A percentile compares a stretch with the other conserved stretches of the same genome.
Evolutionary conservation across 37 sponge, comb jelly and placozoan species (phyloP).

Genomic region (Halichondria panicea): DNA sequence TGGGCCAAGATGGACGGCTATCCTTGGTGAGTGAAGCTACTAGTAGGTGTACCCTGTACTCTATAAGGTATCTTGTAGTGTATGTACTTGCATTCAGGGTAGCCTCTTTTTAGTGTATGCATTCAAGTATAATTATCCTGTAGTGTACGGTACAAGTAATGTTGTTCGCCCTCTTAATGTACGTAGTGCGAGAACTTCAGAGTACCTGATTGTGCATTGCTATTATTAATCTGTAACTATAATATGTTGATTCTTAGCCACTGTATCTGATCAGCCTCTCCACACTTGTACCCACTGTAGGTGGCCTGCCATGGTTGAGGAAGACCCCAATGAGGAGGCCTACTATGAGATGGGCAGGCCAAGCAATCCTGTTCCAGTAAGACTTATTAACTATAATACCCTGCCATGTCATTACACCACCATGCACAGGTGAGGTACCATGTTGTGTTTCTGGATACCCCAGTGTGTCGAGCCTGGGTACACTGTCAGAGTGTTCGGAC

Average conservation of each 20-base stretch:
- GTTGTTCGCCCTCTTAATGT: too few relatives aligned
- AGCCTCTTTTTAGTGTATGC: too few relatives aligned
- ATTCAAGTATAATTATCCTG: background rate
- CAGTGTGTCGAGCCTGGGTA: constrained; percentile 71
- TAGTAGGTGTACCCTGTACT: constrained; percentile 3
- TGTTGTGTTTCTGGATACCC: constrained; percentile 73
- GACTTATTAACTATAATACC: background rate
- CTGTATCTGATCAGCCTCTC: too few relatives aligned
- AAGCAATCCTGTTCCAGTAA: constrained; percentile 21
- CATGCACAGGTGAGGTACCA: constrained; percentile 61
- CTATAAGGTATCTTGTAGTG: too few relatives aligned
- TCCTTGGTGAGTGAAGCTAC: constrained; percentile 56
- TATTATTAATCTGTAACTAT: too few relatives aligned
- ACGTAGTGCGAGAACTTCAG: too few relatives aligned
- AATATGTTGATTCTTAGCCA: too few relatives aligned
- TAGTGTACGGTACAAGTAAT: background rate
- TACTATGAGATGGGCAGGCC: constrained; percentile 43
- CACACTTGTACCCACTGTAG: constrained; percentile 15
- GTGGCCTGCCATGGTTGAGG: constrained; percentile 85
- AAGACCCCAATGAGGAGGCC: constrained; percentile 60
- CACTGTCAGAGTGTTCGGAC: background rate
- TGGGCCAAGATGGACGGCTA: constrained; percentile 76
- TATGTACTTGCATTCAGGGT: too few relatives aligned
- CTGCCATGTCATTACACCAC: background rate
- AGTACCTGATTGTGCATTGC: too few relatives aligned